A percentile compares a stretch with the other conserved stretches of the same genome.
Evolutionary conservation across 2,888 invertebrate genomes (phyloP).

Genomic region (Branchipolynoe longqiensis): DNA sequence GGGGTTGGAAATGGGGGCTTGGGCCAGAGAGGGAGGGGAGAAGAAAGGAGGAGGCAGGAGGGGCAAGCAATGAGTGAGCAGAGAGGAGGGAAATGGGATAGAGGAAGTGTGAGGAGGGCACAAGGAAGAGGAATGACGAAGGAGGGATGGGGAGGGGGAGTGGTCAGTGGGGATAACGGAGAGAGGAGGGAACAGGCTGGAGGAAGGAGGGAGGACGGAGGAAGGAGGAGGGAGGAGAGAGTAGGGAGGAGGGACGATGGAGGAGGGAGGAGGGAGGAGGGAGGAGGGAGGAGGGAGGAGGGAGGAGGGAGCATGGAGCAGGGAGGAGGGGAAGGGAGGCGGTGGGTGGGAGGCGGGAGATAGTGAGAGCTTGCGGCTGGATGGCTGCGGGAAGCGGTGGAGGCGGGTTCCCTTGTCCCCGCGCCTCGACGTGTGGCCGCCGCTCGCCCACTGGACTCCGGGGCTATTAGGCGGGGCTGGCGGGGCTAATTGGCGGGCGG

Average conservation of each 20-base stretch:
- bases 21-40: too few relatives aligned
- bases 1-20: too few relatives aligned
- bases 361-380: background rate
- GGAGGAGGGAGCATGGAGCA: too few relatives aligned
- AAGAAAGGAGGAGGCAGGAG: too few relatives aligned
- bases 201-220: background rate
- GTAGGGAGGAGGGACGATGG: background rate
- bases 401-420: background rate
- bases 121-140: too few relatives aligned
- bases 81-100: too few relatives aligned
- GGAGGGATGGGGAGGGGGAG: too few relatives aligned
- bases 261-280: background rate
- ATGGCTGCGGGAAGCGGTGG: background rate
- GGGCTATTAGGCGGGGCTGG: conserved; percentile 49
- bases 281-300: too few relatives aligned
- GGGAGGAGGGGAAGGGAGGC: too few relatives aligned
- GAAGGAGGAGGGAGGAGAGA: background rate
- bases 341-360: background rate
- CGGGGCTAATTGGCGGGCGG: conserved; percentile 42
- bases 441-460: conserved; percentile 1
- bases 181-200: background rate
- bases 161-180: too few relatives aligned
- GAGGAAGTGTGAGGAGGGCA: too few relatives aligned
- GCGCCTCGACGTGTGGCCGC: too few relatives aligned
- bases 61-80: background rate